Percentiles rank a stretch among this genome's conserved stretches.
These are phyloP conservation scores for Dendrolimus houi DNA, from an alignment of 2,888 invertebrate genomes.

Conservation along the genomic window DNA sequence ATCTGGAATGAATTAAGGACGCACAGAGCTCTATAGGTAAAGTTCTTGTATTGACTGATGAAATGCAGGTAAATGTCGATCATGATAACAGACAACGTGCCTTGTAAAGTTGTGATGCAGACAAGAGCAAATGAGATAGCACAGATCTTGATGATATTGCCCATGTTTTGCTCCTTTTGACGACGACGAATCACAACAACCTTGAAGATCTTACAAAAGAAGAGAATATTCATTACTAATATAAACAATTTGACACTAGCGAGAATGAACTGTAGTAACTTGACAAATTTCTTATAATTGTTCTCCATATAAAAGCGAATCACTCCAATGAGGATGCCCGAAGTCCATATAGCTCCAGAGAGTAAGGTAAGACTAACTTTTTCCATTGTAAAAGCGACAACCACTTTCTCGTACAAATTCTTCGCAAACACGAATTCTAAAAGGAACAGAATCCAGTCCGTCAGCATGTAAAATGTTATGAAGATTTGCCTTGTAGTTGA, in stretches of 20 bases:
- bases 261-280: conserved; percentile 20
- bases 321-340: conserved; percentile 32
- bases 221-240: conserved; percentile 30
- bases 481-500: conserved; percentile 10
- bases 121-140: conserved; percentile 37
- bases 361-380: conserved; percentile 22
- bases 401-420: conserved; percentile 48
- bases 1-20: conserved; percentile 18
- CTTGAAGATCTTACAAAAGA: conserved; percentile 38
- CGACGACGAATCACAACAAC: conserved; percentile 22
- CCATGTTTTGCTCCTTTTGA: conserved; percentile 6
- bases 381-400: conserved; percentile 33
- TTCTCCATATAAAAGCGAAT: conserved; percentile 5
- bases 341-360: conserved; percentile 28
- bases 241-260: conserved; percentile 35
- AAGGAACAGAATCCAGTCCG: conserved; percentile 36
- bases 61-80: neutral
- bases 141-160: conserved; percentile 16
- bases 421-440: conserved; percentile 55
- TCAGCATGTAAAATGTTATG: conserved; percentile 30
- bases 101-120: conserved; percentile 41
- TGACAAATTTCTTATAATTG: conserved; percentile 2
- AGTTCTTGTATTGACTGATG: conserved; percentile 7
- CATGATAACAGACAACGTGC: conserved; percentile 35
- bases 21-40: conserved; percentile 2